Evolutionary conservation across 92 coral and sea anemone genomes (phyloP).

Genomic region (Porites rus): DNA sequence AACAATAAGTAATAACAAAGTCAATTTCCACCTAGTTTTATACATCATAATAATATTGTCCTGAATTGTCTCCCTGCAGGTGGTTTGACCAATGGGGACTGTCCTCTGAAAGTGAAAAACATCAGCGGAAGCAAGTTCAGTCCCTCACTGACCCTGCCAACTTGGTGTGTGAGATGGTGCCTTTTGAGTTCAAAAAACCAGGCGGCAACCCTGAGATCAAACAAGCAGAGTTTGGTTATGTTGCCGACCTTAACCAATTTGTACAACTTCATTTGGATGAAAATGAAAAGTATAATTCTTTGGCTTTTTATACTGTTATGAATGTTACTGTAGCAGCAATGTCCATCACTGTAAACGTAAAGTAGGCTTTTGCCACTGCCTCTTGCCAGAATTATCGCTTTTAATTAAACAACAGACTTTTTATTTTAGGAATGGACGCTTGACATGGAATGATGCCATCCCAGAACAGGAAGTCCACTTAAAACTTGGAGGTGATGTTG

Average conservation of each 20-base stretch:
- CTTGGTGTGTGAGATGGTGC: constrained; percentile 41
- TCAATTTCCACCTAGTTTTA: background rate
- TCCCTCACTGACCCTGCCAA: constrained; percentile 30
- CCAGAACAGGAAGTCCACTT: background rate
- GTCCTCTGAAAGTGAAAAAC: background rate
- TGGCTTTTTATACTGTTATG: background rate
- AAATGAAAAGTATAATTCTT: background rate
- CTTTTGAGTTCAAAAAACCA: constrained; percentile 42
- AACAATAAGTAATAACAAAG: background rate
- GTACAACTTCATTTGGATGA: constrained; percentile 48
- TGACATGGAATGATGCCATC: too few species aligned
- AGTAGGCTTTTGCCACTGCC: background rate
- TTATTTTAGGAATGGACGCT: too few species aligned
- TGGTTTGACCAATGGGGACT: constrained; percentile 56
- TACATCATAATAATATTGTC: background rate
- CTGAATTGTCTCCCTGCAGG: constrained; percentile 6
- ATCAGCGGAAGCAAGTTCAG: background rate
- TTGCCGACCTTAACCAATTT: constrained; percentile 38
- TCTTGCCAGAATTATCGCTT: background rate
- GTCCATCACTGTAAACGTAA: too few species aligned
- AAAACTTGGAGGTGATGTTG: constrained; percentile 55
- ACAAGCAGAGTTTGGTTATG: constrained; percentile 37
- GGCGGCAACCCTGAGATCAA: constrained; percentile 28
- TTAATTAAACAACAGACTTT: constrained; percentile 15
- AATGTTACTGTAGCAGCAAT: too few species aligned